Evolutionary conservation across 2,797 vertebrate species (phyloP), one percentile per base, ranked within the genome.

Genomic region (Rhinogobio ventralis): DNA sequence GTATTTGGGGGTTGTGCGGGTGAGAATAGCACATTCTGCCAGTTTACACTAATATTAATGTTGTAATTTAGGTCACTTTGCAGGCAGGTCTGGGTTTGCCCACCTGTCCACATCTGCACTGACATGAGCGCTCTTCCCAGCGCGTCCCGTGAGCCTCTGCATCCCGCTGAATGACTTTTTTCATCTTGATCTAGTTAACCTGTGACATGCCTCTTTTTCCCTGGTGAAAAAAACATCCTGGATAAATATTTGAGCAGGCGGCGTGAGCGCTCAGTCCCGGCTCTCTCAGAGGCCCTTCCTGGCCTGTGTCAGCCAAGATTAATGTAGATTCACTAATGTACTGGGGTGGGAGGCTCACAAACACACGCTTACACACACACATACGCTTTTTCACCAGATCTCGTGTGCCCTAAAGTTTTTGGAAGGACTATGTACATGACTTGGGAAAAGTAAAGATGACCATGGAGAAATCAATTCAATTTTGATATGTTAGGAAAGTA

Each of bases 181-280:
- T 79, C 84, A 90, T 89, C 89, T 91, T 88, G 85, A 90, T 90
- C 89, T 89, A 87, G 89, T 89, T 89, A 89, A 88, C 89, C 88
- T 87, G 74, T 76, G 87, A 90, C 90, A 90, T 88, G 82, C 74
- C 83, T 87, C 80, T 83, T 88, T 86, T 82, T 90, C 79, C 82
- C 87, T 49, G 57, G 79, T 14, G 67, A 89, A 88, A 90, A 86
- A 87, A 91, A 90, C 89, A 92, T 89, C 90, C 91, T 89, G 89
- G 88, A 90, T 91, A 91, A 92, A 90, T 90, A 92, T 91, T 91
- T 91, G 89, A 91, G 89, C 86, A 88, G 80, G 86, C 89, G 68
- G 73, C 84, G 80, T 46, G 86, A 87, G 87, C 64, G 69, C 86
- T 68, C 75, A 77, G 86, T 86, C 85, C 75, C 71, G 49, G 85